Conservation (phyloP, 2,113 vertebrate species). For the Toxostoma redivivum region DNA sequence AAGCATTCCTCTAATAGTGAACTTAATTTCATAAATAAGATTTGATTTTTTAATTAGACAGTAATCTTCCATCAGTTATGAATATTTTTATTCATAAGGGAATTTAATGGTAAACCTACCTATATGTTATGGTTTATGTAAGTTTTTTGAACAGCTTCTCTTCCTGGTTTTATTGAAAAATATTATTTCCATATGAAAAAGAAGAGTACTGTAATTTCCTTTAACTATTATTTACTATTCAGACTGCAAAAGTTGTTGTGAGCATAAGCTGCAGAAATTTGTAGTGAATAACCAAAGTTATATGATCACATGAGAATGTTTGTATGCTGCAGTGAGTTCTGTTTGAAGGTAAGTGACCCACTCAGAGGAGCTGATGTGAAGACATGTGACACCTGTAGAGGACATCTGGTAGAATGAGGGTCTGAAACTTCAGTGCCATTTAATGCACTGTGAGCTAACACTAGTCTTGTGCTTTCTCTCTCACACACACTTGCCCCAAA, state of each 20-base stretch:
- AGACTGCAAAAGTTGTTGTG: neutral
- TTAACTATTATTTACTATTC: neutral
- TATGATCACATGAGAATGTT: neutral
- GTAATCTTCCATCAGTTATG: neutral
- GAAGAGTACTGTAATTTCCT: neutral
- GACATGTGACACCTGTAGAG: no score
- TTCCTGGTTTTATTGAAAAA: neutral
- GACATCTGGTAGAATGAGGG: neutral
- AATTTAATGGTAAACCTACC: neutral
- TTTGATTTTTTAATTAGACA: neutral
- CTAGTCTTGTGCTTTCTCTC: neutral
- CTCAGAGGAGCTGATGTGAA: neutral
- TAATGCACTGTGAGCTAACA: neutral
- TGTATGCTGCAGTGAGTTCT: neutral
- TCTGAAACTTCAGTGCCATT: neutral
- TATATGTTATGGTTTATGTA: neutral
- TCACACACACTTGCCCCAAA: fast-evolving
- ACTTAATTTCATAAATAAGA: neutral
- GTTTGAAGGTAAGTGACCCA: neutral
- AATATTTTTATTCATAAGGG: neutral
- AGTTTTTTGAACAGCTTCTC: neutral
- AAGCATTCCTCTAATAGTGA: neutral
- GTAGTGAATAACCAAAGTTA: neutral
- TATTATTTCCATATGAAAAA: neutral
- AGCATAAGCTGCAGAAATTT: neutral